Percentiles rank a stretch among this genome's conserved stretches.
Conservation (phyloP, 2,888 invertebrate genomes). For the Cryptocephalus primarius region DNA sequence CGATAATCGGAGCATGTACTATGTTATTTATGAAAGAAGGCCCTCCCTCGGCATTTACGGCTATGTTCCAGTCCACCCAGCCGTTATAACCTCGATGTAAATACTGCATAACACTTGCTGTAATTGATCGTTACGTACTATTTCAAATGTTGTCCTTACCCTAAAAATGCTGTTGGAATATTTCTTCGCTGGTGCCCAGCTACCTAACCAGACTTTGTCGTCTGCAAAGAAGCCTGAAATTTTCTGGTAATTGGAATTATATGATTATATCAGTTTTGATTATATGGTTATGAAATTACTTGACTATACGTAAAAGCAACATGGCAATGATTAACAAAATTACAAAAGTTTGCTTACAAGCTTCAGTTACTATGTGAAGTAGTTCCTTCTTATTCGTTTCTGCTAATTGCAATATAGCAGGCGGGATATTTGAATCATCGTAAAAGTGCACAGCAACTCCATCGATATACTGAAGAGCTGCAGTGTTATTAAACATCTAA, state of each 20-base stretch:
- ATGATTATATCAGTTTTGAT: no score
- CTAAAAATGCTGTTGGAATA: slow-evolving; percentile 49
- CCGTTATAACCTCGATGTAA: slow-evolving; percentile 63
- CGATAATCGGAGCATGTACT: slow-evolving; percentile 67
- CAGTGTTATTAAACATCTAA: no score
- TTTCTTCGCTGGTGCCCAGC: slow-evolving; percentile 60
- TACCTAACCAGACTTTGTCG: slow-evolving; percentile 44
- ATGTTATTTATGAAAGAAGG: slow-evolving; percentile 67
- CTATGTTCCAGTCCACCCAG: slow-evolving; percentile 85
- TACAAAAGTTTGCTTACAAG: slow-evolving; percentile 46
- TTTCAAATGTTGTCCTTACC: slow-evolving; percentile 21
- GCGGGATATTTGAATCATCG: background rate
- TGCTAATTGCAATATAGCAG: slow-evolving; percentile 46
- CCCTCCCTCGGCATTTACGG: slow-evolving; percentile 57
- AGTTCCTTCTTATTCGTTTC: slow-evolving; percentile 53
- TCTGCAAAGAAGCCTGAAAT: background rate
- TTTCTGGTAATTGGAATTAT: background rate
- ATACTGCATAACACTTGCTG: slow-evolving; percentile 38
- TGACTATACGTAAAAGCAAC: no score
- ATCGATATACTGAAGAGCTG: no score
- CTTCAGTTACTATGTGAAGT: slow-evolving; percentile 68
- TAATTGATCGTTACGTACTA: no score
- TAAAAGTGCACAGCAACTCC: no score
- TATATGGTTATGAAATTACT: no score
- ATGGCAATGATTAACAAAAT: no score